Conservation (phyloP, 2,797 vertebrate species). For the Siniperca scherzeri region DNA sequence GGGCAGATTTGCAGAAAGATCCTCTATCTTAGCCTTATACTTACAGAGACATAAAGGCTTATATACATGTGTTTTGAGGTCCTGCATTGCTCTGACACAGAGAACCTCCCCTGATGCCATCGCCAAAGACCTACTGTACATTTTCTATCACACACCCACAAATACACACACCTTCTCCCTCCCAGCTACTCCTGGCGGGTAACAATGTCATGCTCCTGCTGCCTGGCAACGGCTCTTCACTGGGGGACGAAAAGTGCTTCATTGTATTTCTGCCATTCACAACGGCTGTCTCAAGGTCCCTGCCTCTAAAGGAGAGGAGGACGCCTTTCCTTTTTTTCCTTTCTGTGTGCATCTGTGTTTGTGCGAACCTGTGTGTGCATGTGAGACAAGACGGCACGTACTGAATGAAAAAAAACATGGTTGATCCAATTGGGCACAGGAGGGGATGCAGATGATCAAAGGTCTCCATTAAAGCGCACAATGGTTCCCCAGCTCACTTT, state of each 20-base stretch:
- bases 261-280: conserved; percentile 81
- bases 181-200: conserved; percentile 19
- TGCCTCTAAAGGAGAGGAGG: conserved; percentile 57
- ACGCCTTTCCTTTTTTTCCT: conserved; percentile 24
- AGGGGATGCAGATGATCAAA: conserved; percentile 18
- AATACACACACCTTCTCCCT: conserved; percentile 36
- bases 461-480: conserved; percentile 31
- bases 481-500: conserved; percentile 13
- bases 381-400: background rate
- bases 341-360: conserved; percentile 14
- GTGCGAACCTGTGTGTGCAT: conserved; percentile 21
- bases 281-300: conserved; percentile 81
- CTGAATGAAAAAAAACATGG: conserved; percentile 51
- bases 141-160: conserved; percentile 33
- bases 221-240: conserved; percentile 84
- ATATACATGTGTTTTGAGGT: background rate
- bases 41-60: background rate
- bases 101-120: conserved; percentile 8
- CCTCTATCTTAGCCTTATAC: conserved; percentile 6
- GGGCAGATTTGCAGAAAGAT: conserved; percentile 25
- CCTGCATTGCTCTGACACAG: conserved; percentile 11
- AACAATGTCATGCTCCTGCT: conserved; percentile 73
- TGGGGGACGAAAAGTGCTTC: conserved; percentile 71
- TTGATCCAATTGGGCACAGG: conserved; percentile 26
- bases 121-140: conserved; percentile 12